These are phyloP conservation scores for Pycnomerus fuliginosus DNA, from an alignment of 2,888 invertebrate genomes.

Conservation along the genomic window DNA sequence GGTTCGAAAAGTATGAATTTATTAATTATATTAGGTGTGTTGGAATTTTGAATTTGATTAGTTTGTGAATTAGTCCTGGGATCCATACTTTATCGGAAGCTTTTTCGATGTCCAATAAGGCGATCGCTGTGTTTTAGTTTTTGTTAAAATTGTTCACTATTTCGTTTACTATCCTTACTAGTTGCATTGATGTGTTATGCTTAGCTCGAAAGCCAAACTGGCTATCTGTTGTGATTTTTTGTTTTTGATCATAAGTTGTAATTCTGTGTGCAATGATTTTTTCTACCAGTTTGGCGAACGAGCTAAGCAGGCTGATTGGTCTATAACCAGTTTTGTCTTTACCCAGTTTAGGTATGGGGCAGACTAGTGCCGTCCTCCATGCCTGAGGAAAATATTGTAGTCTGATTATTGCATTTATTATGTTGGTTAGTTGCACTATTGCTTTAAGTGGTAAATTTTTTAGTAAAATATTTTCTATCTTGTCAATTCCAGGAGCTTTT, in stretches of 20 bases:
- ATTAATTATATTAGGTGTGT: conserved; percentile 2
- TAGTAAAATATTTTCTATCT: conserved; percentile 4
- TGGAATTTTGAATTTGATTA: conserved; percentile 11
- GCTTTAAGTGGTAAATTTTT: conserved; percentile 1
- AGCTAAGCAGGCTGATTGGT: conserved; percentile 15
- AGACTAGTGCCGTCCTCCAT: conserved; percentile 14
- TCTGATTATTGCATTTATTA: conserved; percentile 9
- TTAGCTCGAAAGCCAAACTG: conserved; percentile 13
- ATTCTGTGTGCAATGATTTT: conserved; percentile 1
- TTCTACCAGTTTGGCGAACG: conserved; percentile 7
- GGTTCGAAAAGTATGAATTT: conserved; percentile 2
- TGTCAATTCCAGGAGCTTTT: conserved; percentile 10
- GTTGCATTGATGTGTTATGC: conserved; percentile 5
- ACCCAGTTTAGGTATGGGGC: conserved; percentile 2
- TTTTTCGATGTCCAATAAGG: conserved; percentile 39
- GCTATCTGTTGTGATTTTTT: conserved; percentile 6
- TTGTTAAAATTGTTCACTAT: conserved; percentile 22
- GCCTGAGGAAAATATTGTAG: conserved; percentile 3
- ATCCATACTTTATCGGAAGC: conserved; percentile 45
- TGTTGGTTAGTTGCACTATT: neutral
- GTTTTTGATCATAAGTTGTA: neutral
- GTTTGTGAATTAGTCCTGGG: conserved; percentile 32
- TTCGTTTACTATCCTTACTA: neutral
- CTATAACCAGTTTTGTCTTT: conserved; percentile 7
- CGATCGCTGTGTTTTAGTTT: conserved; percentile 31